These are phyloP conservation scores for Brenthis daphne DNA, from an alignment of 2,888 invertebrate species.

Conservation along the genomic window DNA sequence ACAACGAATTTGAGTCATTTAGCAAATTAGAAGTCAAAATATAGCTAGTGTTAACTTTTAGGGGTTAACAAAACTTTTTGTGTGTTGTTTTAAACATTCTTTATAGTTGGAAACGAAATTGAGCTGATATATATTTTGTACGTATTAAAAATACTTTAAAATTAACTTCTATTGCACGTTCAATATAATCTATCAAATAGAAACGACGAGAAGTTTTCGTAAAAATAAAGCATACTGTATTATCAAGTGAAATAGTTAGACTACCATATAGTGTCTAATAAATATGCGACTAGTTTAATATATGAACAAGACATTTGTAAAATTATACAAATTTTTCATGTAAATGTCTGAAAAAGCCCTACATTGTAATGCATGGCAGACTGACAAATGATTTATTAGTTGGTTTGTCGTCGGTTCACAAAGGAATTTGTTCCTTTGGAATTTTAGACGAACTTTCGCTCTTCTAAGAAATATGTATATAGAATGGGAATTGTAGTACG, in stretches of 20 bases:
- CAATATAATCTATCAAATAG: conserved; percentile 2
- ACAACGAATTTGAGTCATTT: background rate
- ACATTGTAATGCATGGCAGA: conserved; percentile 31
- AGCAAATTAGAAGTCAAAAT: too few species aligned
- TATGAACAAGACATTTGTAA: conserved; percentile 24
- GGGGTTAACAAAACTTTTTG: too few species aligned
- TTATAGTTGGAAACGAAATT: too few species aligned
- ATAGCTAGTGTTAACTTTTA: too few species aligned
- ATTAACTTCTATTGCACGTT: background rate
- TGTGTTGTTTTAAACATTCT: too few species aligned
- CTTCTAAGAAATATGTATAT: conserved; percentile 24
- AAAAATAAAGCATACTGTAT: conserved; percentile 12
- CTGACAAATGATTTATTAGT: conserved; percentile 35
- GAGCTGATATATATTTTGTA: too few species aligned
- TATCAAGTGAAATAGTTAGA: conserved; percentile 5
- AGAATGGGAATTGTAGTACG: conserved; percentile 20
- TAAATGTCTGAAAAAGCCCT: conserved; percentile 27
- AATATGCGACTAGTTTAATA: conserved; percentile 26
- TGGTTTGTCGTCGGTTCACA: conserved; percentile 30
- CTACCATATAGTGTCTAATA: conserved; percentile 11
- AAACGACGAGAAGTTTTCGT: background rate
- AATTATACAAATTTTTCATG: conserved; percentile 30
- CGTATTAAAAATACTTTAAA: too few species aligned
- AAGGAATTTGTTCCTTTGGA: conserved; percentile 33
- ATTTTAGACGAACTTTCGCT: conserved; percentile 32